Percentiles rank a stretch among this genome's conserved stretches.
These are phyloP conservation scores for Furcula furcula DNA, from an alignment of 2,888 invertebrate genomes.

Conservation along the genomic window DNA sequence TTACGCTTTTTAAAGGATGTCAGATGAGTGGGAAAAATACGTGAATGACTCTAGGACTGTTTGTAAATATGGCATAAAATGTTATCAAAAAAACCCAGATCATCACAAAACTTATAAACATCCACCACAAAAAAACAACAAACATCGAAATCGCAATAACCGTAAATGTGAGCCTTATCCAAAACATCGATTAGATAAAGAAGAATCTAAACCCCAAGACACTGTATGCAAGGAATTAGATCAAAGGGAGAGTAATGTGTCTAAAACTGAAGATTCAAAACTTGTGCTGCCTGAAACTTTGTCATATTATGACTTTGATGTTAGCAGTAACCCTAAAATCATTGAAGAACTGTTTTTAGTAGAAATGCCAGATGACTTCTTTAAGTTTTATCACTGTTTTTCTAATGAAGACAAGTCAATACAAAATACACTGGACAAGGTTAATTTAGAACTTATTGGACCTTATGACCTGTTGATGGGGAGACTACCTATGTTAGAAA, in stretches of 20 bases:
- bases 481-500: constrained; percentile 78
- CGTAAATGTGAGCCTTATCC: constrained; percentile 46
- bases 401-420: constrained; percentile 73
- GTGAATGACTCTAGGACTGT: constrained; percentile 72
- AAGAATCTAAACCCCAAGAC: constrained; percentile 2
- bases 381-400: constrained; percentile 90
- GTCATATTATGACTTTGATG: constrained; percentile 61
- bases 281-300: constrained; percentile 46
- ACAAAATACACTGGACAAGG: constrained; percentile 82
- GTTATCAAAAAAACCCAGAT: constrained; percentile 90
- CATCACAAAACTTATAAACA: constrained; percentile 90
- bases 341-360: constrained; percentile 89
- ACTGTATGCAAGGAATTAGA: constrained; percentile 7
- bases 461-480: constrained; percentile 92
- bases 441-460: constrained; percentile 90
- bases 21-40: constrained; percentile 60
- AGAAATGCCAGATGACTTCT: constrained; percentile 95
- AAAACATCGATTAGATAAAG: constrained; percentile 17
- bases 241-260: constrained; percentile 1
- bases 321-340: constrained; percentile 77
- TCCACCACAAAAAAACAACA: constrained; percentile 73
- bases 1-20: no score
- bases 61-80: constrained; percentile 90
- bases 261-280: constrained; percentile 1
- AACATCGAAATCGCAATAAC: constrained; percentile 27